Evolutionary conservation across 2,888 invertebrate species (phyloP).

Genomic region (Helicoverpa assulta): DNA sequence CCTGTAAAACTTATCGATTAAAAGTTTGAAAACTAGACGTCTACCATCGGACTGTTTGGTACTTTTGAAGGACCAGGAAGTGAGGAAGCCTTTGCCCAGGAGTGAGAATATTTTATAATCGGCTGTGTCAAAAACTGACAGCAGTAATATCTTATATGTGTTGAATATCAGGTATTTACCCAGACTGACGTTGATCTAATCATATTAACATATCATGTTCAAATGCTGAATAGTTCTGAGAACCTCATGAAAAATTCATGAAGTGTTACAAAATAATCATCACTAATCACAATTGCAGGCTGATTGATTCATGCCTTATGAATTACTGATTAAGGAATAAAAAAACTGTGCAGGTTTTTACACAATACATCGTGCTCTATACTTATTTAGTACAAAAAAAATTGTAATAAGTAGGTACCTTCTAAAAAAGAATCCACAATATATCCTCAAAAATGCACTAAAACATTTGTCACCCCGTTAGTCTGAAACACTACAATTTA

Average conservation of each 20-base stretch:
- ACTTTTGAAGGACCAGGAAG: too few species aligned
- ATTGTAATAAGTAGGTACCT: slow-evolving; percentile 59
- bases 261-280: slow-evolving; percentile 40
- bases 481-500: slow-evolving; percentile 78
- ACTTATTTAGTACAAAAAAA: not conserved
- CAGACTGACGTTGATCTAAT: slow-evolving; percentile 28
- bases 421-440: slow-evolving; percentile 77
- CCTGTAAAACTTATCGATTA: not conserved
- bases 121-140: slow-evolving; percentile 7
- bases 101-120: not conserved
- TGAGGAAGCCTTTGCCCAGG: too few species aligned
- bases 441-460: slow-evolving; percentile 76
- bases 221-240: slow-evolving; percentile 25
- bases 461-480: slow-evolving; percentile 72
- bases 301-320: slow-evolving; percentile 41
- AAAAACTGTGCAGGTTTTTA: slow-evolving; percentile 34
- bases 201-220: slow-evolving; percentile 16
- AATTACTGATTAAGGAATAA: slow-evolving; percentile 28
- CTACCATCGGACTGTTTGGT: too few species aligned
- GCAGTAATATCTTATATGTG: slow-evolving; percentile 11
- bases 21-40: not conserved
- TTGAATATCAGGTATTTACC: slow-evolving; percentile 32
- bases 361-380: slow-evolving; percentile 16
- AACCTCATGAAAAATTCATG: slow-evolving; percentile 47
- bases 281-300: slow-evolving; percentile 25